These are phyloP conservation scores for Papilio polyxenes DNA, from an alignment of 1,140 invertebrate species.

Conservation along the genomic window DNA sequence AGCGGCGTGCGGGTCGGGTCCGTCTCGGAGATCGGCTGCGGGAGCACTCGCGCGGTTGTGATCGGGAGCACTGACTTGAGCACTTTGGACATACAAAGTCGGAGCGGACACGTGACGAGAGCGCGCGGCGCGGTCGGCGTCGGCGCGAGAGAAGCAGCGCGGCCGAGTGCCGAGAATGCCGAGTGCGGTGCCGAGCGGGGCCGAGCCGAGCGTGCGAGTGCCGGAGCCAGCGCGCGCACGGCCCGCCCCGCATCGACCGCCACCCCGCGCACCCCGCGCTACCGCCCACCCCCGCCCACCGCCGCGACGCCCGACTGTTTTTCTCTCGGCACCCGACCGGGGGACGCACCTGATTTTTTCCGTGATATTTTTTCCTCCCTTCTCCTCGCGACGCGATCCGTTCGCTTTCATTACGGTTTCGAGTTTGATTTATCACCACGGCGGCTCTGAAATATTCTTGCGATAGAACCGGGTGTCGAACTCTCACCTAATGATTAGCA, in stretches of 20 bases:
- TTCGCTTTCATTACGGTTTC: conserved; percentile 81
- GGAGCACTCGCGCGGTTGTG: conserved; percentile 75
- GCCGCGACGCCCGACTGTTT: conserved; percentile 74
- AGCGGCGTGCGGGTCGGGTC: conserved; percentile 73
- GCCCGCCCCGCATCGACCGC: conserved; percentile 62
- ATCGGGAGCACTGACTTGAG: conserved; percentile 79
- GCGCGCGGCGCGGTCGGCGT: conserved; percentile 74
- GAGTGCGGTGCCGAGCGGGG: conserved; percentile 54
- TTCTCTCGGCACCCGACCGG: conserved; percentile 76
- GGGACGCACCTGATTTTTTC: conserved; percentile 80
- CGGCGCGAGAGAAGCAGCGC: conserved; percentile 70
- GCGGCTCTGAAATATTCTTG: conserved; percentile 78
- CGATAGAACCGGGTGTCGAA: conserved; percentile 76
- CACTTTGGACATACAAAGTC: conserved; percentile 80
- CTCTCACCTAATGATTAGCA: conserved; percentile 77
- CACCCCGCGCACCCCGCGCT: conserved; percentile 62
- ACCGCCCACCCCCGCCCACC: conserved; percentile 64
- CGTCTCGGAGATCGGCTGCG: conserved; percentile 72
- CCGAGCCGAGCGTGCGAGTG: conserved; percentile 57
- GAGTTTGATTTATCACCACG: conserved; percentile 81
- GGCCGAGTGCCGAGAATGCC: conserved; percentile 62
- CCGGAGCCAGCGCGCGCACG: conserved; percentile 75
- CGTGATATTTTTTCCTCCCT: conserved; percentile 80
- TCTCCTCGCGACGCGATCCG: conserved; percentile 79
- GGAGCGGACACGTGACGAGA: conserved; percentile 69